A percentile compares a stretch with the other conserved stretches of the same genome.
These are phyloP conservation scores for Junco hyemalis DNA, from an alignment of 2,113 vertebrate genomes.

Conservation along the genomic window DNA sequence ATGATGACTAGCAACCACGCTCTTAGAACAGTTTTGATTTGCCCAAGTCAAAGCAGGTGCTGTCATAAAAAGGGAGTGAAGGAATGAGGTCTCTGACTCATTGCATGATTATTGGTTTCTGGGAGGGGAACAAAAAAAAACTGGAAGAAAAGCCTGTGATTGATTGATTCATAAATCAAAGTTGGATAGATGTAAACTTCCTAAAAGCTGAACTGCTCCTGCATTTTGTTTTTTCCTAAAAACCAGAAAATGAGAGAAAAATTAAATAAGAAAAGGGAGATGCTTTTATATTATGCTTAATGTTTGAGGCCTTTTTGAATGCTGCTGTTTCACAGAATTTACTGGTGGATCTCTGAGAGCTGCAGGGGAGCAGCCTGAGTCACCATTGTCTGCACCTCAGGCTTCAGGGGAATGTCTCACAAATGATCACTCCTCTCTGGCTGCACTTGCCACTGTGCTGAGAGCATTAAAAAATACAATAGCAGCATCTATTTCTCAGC, in stretches of 20 bases:
- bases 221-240: accelerated
- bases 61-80: background rate
- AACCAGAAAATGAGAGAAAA: background rate
- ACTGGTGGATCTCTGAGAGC: background rate
- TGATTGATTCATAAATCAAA: background rate
- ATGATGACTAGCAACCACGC: background rate
- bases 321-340: background rate
- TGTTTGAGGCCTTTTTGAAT: background rate
- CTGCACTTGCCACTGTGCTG: background rate
- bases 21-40: background rate
- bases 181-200: background rate
- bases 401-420: background rate
- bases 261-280: background rate
- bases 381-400: background rate
- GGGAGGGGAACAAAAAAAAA: accelerated
- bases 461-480: background rate
- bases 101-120: background rate
- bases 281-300: background rate
- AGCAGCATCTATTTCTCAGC: background rate
- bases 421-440: background rate
- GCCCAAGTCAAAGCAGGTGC: background rate
- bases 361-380: background rate
- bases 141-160: background rate
- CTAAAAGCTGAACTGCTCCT: background rate
- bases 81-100: background rate